Conservation (phyloP, 2,797 vertebrate genomes). For the Brachymystax lenok region DNA sequence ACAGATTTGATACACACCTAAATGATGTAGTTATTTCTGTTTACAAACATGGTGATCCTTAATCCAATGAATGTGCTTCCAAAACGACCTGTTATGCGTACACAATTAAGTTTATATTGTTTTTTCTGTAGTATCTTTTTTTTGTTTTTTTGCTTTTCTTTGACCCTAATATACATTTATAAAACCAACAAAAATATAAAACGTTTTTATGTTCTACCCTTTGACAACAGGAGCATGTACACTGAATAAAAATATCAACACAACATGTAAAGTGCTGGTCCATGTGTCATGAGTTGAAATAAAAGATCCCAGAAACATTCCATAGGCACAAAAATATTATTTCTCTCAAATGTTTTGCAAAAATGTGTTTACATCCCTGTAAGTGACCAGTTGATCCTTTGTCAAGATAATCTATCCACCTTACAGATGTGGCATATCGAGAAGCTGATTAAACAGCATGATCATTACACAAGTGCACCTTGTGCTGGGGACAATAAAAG, state of each 20-base stretch:
- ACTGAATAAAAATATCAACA: no score
- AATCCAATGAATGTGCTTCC: constrained; percentile 75
- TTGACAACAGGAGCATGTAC: constrained; percentile 49
- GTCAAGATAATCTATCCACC: no score
- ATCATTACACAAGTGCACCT: no score
- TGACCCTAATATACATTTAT: constrained; percentile 80
- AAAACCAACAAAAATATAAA: constrained; percentile 77
- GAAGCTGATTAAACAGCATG: no score
- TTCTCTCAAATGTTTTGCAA: no score
- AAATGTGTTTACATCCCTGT: no score
- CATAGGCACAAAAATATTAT: neutral
- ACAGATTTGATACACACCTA: constrained; percentile 71
- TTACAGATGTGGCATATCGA: no score
- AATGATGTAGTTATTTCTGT: constrained; percentile 71
- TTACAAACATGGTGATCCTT: constrained; percentile 70
- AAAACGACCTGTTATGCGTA: constrained; percentile 72
- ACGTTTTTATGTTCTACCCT: constrained; percentile 59
- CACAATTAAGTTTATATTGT: constrained; percentile 65
- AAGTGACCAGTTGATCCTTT: no score
- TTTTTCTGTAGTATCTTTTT: constrained; percentile 25
- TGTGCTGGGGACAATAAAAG: no score
- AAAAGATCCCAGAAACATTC: no score
- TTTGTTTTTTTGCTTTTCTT: constrained; percentile 48
- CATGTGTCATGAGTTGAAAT: no score
- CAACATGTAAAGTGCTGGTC: no score